Base-by-base conservation (phyloP, 37 sponge, comb jelly and placozoan species). In the Bolinopsis microptera region DNA sequence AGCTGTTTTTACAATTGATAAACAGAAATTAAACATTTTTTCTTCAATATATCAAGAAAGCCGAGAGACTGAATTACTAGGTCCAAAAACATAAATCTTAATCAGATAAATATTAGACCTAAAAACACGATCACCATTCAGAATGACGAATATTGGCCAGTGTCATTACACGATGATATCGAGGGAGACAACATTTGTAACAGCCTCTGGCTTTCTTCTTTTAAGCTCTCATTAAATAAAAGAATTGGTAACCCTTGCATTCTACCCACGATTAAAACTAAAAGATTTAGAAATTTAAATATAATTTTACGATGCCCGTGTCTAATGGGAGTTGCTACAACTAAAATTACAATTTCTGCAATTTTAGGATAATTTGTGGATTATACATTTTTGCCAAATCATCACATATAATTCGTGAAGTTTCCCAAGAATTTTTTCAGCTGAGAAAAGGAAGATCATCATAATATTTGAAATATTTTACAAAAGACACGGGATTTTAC, bases 1-100 rank as follows among this genome's bases (percentile, higher is more conserved):
- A 13, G 80, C 80, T 77, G 80, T 34, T 35, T 77, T 77, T 32
- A 77, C 80, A 77, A 77, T 77, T 77, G 61, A 48, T 77, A 77
- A n/a, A 77, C 80, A 77, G 80, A 77, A 77, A 77, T 77, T 77
- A 77, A 77, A 77, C 80, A 32, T 16, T 32, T 77, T n/a, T 77
- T 77, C 33, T 34, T 77, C 61, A 48, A 48, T 48, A 13, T 48
- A 18, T 18, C 61, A 5, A 48, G 13, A 13, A 48, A 48, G 61
- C 61, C 61, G 13, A 48, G 61, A 13, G 61, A n/a, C n/a, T n/a
- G n/a, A n/a, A n/a, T n/a, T n/a, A n/a, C n/a, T n/a, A n/a, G n/a
- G n/a, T n/a, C n/a, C n/a, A n/a, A n/a, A n/a, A n/a, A n/a, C n/a
- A n/a, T n/a, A n/a, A n/a, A n/a, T n/a, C n/a, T n/a, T n/a, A n/a